A percentile compares a stretch with the other conserved stretches of the same genome.
Conservation (phyloP, 2,888 invertebrate genomes). For the Hypolimnas misippus region DNA sequence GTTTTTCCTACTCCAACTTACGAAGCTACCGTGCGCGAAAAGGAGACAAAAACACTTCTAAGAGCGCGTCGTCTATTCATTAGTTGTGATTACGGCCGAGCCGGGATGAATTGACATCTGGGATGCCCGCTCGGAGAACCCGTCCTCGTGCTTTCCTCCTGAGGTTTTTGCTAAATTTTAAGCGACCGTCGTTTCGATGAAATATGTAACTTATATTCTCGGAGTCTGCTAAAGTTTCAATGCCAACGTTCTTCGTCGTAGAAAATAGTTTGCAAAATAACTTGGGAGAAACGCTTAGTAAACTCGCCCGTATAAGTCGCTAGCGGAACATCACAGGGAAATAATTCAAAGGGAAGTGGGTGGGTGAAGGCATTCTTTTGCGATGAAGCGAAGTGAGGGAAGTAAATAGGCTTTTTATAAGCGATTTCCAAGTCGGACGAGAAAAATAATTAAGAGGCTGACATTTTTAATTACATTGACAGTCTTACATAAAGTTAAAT, state of each 20-base stretch:
- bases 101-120: slow-evolving; percentile 80
- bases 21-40: slow-evolving; percentile 53
- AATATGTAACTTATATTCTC: slow-evolving; percentile 50
- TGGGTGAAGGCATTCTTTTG: slow-evolving; percentile 36
- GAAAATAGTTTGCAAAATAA: slow-evolving; percentile 21
- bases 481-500: slow-evolving; percentile 37
- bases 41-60: slow-evolving; percentile 64
- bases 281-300: not conserved
- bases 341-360: slow-evolving; percentile 39
- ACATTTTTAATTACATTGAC: slow-evolving; percentile 47
- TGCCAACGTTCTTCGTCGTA: not conserved
- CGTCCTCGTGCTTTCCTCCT: slow-evolving; percentile 70
- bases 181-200: slow-evolving; percentile 59
- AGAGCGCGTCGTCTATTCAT: slow-evolving; percentile 75
- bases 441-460: slow-evolving; percentile 45
- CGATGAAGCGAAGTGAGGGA: slow-evolving; percentile 36
- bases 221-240: not conserved
- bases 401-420: slow-evolving; percentile 44
- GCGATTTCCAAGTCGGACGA: slow-evolving; percentile 42
- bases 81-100: slow-evolving; percentile 74
- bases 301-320: slow-evolving; percentile 21
- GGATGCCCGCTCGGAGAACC: slow-evolving; percentile 67
- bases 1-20: slow-evolving; percentile 62
- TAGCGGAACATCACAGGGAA: slow-evolving; percentile 38
- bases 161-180: slow-evolving; percentile 76